These are phyloP conservation scores for Rhizomys pruinosus DNA, from an alignment of 2,113 vertebrate species.

Conservation along the genomic window DNA sequence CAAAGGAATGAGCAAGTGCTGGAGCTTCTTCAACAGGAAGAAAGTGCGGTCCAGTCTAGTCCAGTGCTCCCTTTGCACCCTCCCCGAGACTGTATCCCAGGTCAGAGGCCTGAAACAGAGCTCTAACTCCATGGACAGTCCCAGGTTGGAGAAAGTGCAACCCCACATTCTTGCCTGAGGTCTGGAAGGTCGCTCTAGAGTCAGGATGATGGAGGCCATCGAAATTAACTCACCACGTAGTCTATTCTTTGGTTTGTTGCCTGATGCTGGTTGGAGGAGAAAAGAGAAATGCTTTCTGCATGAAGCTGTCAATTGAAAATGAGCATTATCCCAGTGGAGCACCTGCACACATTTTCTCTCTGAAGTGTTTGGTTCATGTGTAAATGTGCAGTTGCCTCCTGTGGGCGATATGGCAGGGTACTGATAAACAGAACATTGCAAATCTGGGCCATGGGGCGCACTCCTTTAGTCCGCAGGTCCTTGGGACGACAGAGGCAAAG, in stretches of 20 bases:
- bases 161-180: neutral
- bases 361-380: neutral
- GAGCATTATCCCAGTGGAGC: neutral
- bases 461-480: no score
- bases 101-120: neutral
- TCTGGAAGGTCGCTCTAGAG: neutral
- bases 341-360: neutral
- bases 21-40: neutral
- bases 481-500: no score
- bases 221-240: neutral
- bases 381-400: neutral
- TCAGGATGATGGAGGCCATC: neutral
- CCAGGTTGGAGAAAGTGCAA: neutral
- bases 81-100: fast-evolving
- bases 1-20: neutral
- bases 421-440: neutral
- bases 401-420: no score
- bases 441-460: no score
- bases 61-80: neutral
- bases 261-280: neutral
- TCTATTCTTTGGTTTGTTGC: neutral
- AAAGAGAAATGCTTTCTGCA: neutral
- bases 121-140: neutral
- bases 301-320: neutral
- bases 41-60: neutral